phyloP scores from a whole-genome alignment of 2,888 invertebrate genomes.

The Syritta pipiens region DNA sequence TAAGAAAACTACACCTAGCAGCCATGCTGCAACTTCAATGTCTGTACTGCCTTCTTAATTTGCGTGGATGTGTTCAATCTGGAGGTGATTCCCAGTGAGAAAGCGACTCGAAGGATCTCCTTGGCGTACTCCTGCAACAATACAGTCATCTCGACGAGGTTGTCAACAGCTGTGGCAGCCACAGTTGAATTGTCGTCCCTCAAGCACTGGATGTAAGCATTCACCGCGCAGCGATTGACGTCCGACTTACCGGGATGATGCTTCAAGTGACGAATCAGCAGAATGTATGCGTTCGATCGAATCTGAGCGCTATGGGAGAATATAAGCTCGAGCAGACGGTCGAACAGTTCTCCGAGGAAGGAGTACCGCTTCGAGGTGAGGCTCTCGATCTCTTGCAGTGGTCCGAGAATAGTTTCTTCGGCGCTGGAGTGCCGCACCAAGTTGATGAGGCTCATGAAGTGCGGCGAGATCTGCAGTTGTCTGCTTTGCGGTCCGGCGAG shows the following conservation, averaged over 20 bases:
- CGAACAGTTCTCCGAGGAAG: constrained; percentile 84
- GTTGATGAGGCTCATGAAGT: constrained; percentile 76
- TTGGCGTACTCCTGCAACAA: constrained; percentile 92
- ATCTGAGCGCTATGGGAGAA: constrained; percentile 83
- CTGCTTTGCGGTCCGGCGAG: constrained; percentile 74
- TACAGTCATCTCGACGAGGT: constrained; percentile 89
- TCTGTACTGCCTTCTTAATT: constrained; percentile 88
- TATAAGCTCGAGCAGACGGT: constrained; percentile 84
- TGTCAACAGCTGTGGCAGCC: constrained; percentile 88
- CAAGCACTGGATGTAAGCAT: constrained; percentile 89
- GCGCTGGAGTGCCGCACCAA: constrained; percentile 76
- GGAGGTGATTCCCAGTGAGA: constrained; percentile 89
- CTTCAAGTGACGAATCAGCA: constrained; percentile 86
- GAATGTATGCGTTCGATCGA: constrained; percentile 85
- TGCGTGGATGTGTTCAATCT: constrained; percentile 87
- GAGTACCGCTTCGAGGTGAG: constrained; percentile 85
- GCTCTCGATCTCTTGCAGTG: constrained; percentile 88
- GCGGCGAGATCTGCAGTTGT: constrained; percentile 76
- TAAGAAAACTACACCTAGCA: constrained; percentile 80
- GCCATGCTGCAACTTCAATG: constrained; percentile 90
- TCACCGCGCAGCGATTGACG: constrained; percentile 84
- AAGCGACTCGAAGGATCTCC: constrained; percentile 88
- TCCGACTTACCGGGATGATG: constrained; percentile 82
- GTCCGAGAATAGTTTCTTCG: constrained; percentile 82
- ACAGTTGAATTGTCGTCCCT: constrained; percentile 89